Evolutionary conservation across 1,140 invertebrate species (phyloP).

Genomic region (Teleopsis dalmanni): DNA sequence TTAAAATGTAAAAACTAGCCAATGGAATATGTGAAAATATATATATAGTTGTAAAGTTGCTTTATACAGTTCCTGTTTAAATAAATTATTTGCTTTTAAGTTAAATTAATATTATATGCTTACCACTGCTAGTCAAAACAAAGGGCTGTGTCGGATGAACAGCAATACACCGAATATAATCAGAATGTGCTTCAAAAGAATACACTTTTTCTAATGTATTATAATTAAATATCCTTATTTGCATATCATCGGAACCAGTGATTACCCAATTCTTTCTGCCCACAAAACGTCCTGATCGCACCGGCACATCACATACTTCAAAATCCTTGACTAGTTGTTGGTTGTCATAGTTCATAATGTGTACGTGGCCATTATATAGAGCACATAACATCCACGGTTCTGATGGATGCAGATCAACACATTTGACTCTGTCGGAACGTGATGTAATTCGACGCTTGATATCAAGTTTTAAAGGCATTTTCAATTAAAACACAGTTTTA

Average conservation of each 20-base stretch:
- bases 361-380: slow-evolving; percentile 97
- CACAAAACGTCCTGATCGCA: slow-evolving; percentile 91
- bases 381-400: slow-evolving; percentile 98
- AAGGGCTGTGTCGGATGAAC: slow-evolving; percentile 97
- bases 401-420: slow-evolving; percentile 92
- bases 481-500: slow-evolving; percentile 6
- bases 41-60: too few relatives aligned
- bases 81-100: too few relatives aligned
- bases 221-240: slow-evolving; percentile 95
- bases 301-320: slow-evolving; percentile 91
- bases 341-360: slow-evolving; percentile 98
- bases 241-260: slow-evolving; percentile 95
- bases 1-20: too few relatives aligned
- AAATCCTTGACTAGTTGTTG: slow-evolving; percentile 54
- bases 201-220: slow-evolving; percentile 95
- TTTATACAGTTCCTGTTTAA: too few relatives aligned
- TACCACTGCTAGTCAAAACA: slow-evolving; percentile 86
- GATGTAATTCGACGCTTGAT: slow-evolving; percentile 96
- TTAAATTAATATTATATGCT: slow-evolving; percentile 46
- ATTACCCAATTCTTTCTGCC: slow-evolving; percentile 98
- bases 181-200: slow-evolving; percentile 95
- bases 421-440: slow-evolving; percentile 95
- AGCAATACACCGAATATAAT: slow-evolving; percentile 94
- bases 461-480: slow-evolving; percentile 85
- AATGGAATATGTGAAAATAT: too few relatives aligned